Base-by-base conservation (phyloP, 2,888 invertebrate species). In the Drosophila infuscata region DNA sequence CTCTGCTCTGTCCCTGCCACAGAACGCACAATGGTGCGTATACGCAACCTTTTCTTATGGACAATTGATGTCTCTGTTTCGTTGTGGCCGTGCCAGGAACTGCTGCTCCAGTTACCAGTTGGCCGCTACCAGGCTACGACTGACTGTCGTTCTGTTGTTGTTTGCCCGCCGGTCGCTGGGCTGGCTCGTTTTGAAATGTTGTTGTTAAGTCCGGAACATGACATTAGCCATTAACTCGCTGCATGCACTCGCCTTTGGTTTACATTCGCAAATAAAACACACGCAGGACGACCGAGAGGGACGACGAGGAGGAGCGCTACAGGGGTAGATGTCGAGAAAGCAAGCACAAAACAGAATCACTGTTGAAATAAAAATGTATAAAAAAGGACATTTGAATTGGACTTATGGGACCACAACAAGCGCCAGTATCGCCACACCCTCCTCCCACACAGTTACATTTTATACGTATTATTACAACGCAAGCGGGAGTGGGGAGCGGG, bases 301-400 rank as follows among this genome's bases (percentile, higher is more conserved):
- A 41, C 32, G 11, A 1, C 53, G 54, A 53, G 11, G 11, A 3
- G 11, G 11, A n/a, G 11, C 17, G 29, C 7, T 2, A 7, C 0
- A 29, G 36, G 11, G 36, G 7, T 3, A 35, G 32, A 46, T 46
- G 46, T 15, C 25, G 33, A 9, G 53, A 15, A 35, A 35, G 20
- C 53, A 17, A 54, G 64, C 51, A 64, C 60, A 71, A 65, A 76
- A 57, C 79, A 74, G 80, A 91, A 87, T 86, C 89, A 91, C 88
- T 84, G 89, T 85, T 80, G 82, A 89, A 89, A 91, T 88, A 83
- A 91, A 91, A 86, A 89, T 85, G 89, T 91, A 91, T 90, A 91
- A 91, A 91, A 91, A 89, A 89, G 86, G 88, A 88, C 90, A 91
- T 91, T 87, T 90, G 91, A 90, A 91, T 91, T 88, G 89, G 83